Evolutionary conservation across 2,888 invertebrate species (phyloP).

Genomic region (Lepetodrilus schrolli): DNA sequence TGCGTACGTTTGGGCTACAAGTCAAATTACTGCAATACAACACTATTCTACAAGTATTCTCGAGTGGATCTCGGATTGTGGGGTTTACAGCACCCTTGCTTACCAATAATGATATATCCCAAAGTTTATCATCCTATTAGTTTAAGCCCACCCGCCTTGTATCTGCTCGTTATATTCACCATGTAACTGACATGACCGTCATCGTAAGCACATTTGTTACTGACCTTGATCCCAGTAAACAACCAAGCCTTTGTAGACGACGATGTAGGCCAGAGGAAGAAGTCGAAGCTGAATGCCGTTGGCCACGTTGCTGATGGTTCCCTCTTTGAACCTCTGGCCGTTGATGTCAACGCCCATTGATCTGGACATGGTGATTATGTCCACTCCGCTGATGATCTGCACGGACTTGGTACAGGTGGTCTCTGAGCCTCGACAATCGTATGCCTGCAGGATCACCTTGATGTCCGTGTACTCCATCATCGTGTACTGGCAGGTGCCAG

Average conservation of each 20-base stretch:
- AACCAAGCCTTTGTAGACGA: neutral
- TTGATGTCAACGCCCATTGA: neutral
- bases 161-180: too few species aligned
- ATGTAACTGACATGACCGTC: too few species aligned
- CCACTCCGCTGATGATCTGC: neutral
- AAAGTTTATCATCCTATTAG: too few species aligned
- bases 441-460: neutral
- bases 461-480: neutral
- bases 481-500: neutral
- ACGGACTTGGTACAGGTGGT: conserved; percentile 14
- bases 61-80: too few species aligned
- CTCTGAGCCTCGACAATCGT: neutral
- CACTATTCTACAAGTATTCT: too few species aligned
- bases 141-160: too few species aligned
- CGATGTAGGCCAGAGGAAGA: neutral
- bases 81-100: too few species aligned
- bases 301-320: neutral
- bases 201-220: neutral
- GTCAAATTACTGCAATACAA: too few species aligned
- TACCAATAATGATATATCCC: too few species aligned
- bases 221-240: conserved; percentile 3
- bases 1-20: too few species aligned
- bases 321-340: neutral
- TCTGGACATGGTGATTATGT: neutral
- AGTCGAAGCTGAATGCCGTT: neutral